Conservation (phyloP, 2,888 invertebrate species). For the Athalia circularis region DNA sequence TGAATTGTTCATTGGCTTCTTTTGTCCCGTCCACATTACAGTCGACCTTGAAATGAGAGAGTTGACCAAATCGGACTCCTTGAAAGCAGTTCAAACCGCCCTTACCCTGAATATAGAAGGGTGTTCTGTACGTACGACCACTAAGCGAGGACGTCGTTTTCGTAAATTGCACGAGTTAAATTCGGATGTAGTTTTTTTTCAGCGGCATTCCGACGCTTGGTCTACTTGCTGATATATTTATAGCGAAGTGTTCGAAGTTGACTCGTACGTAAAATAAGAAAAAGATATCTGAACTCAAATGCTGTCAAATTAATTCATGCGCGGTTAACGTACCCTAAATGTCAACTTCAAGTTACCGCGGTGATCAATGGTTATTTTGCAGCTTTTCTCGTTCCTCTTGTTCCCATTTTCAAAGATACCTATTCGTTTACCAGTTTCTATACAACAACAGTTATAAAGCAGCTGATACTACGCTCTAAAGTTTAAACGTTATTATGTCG, state of each 20-base stretch:
- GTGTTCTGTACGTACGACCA: constrained; percentile 9
- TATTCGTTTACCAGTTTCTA: neutral
- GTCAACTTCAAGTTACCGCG: constrained; percentile 29
- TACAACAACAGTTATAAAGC: no score
- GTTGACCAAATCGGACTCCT: constrained; percentile 25
- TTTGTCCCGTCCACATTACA: no score
- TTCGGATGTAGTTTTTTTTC: no score
- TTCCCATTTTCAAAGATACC: neutral
- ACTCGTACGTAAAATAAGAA: neutral
- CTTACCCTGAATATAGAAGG: neutral
- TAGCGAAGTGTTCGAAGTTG: neutral
- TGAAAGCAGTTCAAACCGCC: constrained; percentile 7
- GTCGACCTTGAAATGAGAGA: constrained; percentile 34
- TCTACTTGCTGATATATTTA: constrained; percentile 4
- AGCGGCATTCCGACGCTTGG: neutral
- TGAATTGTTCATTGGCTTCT: neutral
- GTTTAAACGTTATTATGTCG: neutral
- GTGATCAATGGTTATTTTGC: constrained; percentile 27
- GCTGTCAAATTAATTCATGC: constrained; percentile 41
- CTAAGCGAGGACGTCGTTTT: constrained; percentile 15
- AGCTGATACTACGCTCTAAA: neutral
- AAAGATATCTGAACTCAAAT: neutral
- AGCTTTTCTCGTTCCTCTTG: neutral
- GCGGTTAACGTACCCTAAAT: constrained; percentile 36
- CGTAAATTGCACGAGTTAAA: constrained; percentile 9